Conservation (phyloP, 2,888 invertebrate species). For the Cataglyphis rosenhaueri region DNA sequence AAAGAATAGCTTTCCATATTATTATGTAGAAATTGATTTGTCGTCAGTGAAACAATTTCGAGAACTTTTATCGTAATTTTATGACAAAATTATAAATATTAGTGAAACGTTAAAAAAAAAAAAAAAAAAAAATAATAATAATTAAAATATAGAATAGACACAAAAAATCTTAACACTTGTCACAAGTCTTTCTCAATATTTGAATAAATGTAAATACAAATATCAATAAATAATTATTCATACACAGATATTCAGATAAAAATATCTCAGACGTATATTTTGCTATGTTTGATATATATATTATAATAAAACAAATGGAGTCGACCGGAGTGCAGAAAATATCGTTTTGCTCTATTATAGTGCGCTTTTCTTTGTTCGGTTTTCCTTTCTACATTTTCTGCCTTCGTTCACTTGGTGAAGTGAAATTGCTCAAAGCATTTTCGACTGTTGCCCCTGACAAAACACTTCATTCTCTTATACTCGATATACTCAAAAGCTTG, state of each 20-base stretch:
- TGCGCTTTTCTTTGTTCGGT: conserved; percentile 61
- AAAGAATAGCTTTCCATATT: neutral
- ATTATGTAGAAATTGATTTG: neutral
- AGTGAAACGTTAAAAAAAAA: too few relatives aligned
- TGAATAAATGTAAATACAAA: too few relatives aligned
- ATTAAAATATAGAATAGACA: too few relatives aligned
- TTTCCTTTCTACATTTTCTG: conserved; percentile 61
- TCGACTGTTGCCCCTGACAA: conserved; percentile 29
- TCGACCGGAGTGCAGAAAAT: conserved; percentile 5
- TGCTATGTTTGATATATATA: neutral
- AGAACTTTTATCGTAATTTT: neutral
- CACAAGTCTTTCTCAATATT: too few relatives aligned
- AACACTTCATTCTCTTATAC: conserved; percentile 21
- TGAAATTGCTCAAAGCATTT: conserved; percentile 56
- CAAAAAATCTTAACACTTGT: too few relatives aligned
- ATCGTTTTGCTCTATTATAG: conserved; percentile 57
- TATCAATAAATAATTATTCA: too few relatives aligned
- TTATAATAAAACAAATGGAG: neutral
- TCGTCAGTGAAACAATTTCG: neutral
- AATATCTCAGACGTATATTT: neutral
- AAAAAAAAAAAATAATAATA: too few relatives aligned
- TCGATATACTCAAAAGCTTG: neutral
- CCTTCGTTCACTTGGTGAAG: conserved; percentile 43
- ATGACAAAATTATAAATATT: neutral
- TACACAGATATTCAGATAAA: neutral